phyloP scores from a whole-genome alignment of 1,140 invertebrate species.

The Pantala flavescens region DNA sequence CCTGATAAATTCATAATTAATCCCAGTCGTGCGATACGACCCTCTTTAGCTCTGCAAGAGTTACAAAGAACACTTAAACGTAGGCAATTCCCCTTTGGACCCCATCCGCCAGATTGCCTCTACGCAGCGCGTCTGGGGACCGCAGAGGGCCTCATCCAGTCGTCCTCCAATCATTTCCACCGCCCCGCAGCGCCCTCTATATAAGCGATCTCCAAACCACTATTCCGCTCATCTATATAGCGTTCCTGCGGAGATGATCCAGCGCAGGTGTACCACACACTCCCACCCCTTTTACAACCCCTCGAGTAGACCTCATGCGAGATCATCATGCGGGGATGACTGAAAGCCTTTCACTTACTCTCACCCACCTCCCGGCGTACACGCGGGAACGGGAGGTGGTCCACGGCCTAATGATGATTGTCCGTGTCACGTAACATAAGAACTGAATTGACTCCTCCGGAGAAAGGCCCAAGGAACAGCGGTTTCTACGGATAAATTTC shows the following conservation, averaged over 20 bases:
- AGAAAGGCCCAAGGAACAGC: not conserved
- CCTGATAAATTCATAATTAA: no score
- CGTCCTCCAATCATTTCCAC: not conserved
- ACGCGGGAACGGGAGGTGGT: not conserved
- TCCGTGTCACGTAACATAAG: not conserved
- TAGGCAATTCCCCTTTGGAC: no score
- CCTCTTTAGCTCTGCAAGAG: no score
- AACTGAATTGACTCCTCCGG: constrained; percentile 3
- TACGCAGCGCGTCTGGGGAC: not conserved
- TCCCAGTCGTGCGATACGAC: no score
- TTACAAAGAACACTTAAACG: no score
- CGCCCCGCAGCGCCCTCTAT: not conserved
- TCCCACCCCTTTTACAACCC: not conserved
- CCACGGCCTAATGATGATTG: not conserved
- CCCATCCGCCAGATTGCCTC: no score
- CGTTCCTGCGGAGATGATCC: not conserved
- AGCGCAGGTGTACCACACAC: not conserved
- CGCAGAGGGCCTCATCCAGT: not conserved
- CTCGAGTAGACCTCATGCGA: not conserved
- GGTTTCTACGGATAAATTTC: not conserved
- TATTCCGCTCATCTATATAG: not conserved
- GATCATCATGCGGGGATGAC: not conserved
- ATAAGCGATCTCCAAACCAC: no score
- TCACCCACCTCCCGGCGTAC: not conserved
- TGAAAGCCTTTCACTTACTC: not conserved